A percentile compares a stretch with the other conserved stretches of the same genome.
Evolutionary conservation across 2,888 invertebrate species (phyloP).

Genomic region (Mactromeris polynyma): DNA sequence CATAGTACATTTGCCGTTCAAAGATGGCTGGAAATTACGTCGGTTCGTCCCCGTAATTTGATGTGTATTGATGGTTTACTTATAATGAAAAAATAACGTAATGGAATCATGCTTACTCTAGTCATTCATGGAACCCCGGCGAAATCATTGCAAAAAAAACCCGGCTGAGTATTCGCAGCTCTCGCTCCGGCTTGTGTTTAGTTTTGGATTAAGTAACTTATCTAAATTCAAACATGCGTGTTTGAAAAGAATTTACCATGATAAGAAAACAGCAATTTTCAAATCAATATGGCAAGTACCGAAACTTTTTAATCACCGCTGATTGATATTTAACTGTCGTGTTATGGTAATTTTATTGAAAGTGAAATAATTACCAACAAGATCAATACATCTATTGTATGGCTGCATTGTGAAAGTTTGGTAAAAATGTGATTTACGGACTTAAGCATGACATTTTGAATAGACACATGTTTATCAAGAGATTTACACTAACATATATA

Average conservation of each 20-base stretch:
- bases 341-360: slow-evolving; percentile 14
- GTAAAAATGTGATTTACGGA: not conserved
- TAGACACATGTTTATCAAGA: not conserved
- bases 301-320: not conserved
- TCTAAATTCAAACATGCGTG: not conserved
- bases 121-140: no score
- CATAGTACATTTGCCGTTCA: no score
- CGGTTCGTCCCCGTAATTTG: no score
- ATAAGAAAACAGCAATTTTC: not conserved
- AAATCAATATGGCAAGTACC: not conserved
- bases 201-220: not conserved
- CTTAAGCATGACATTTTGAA: not conserved
- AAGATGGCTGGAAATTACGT: no score
- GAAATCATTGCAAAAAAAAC: no score
- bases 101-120: no score
- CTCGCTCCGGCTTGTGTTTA: not conserved
- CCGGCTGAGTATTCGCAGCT: no score
- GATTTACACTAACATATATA: not conserved
- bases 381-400: not conserved
- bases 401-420: not conserved
- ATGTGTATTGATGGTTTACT: no score
- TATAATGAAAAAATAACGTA: no score
- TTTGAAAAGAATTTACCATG: not conserved
- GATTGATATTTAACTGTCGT: slow-evolving; percentile 2
- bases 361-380: slow-evolving; percentile 13